phyloP scores from a whole-genome alignment of 2,797 vertebrate species.

The Megaceryle alcyon region DNA sequence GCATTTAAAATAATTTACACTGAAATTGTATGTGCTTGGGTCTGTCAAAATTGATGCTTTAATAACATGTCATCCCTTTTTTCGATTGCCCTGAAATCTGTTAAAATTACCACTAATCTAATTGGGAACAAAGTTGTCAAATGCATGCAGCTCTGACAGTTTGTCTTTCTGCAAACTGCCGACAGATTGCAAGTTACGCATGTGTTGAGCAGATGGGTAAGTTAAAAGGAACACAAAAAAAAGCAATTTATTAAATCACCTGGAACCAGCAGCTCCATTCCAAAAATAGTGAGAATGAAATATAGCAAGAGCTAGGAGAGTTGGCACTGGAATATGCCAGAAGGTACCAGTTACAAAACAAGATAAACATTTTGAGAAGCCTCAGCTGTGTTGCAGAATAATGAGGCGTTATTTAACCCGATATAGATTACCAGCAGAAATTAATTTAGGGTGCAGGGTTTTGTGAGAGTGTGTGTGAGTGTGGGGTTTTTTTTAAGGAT shows the following conservation, averaged over 20 bases:
- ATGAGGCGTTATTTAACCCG: slow-evolving; percentile 86
- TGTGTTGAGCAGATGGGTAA: slow-evolving; percentile 89
- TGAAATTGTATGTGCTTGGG: slow-evolving; percentile 82
- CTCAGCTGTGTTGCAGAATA: slow-evolving; percentile 88
- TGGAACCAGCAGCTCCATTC: slow-evolving; percentile 87
- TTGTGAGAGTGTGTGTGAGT: slow-evolving; percentile 72
- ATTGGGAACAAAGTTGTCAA: slow-evolving; percentile 88
- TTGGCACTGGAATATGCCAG: slow-evolving; percentile 86
- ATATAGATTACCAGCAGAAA: slow-evolving; percentile 85
- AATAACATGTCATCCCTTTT: slow-evolving; percentile 84
- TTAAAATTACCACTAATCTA: slow-evolving; percentile 88
- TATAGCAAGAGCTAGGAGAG: slow-evolving; percentile 84
- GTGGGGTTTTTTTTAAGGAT: slow-evolving; percentile 16
- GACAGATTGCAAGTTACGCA: slow-evolving; percentile 88
- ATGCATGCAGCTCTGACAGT: slow-evolving; percentile 84
- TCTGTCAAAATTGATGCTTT: slow-evolving; percentile 86
- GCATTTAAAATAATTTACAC: slow-evolving; percentile 86
- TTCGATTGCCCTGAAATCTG: slow-evolving; percentile 85
- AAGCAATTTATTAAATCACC: slow-evolving; percentile 90
- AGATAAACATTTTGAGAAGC: slow-evolving; percentile 90
- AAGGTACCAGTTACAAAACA: slow-evolving; percentile 89
- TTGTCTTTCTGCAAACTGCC: slow-evolving; percentile 87
- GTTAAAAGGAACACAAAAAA: slow-evolving; percentile 86
- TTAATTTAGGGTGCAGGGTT: slow-evolving; percentile 83
- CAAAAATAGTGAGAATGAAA: slow-evolving; percentile 90